Evolutionary conservation across 2,113 vertebrate genomes (phyloP).

Genomic region (Dipodomys merriami): DNA sequence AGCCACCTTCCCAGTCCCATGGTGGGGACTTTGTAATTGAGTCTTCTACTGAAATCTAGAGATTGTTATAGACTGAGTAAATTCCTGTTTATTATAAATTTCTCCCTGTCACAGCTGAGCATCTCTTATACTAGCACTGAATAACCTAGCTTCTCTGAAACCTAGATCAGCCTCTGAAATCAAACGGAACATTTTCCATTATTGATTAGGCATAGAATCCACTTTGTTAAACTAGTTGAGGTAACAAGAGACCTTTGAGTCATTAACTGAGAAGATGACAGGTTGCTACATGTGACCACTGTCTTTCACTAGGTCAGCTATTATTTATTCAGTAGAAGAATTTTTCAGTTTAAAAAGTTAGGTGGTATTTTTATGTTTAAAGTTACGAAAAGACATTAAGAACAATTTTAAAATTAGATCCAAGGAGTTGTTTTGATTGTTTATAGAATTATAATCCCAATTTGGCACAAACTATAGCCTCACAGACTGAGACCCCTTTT

Average conservation of each 20-base stretch:
- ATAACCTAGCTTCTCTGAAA: slow-evolving; percentile 76
- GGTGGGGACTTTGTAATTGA: not conserved
- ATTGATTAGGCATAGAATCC: slow-evolving; percentile 93
- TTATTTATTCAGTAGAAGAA: slow-evolving; percentile 85
- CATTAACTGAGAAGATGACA: slow-evolving; percentile 85
- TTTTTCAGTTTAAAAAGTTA: slow-evolving; percentile 64
- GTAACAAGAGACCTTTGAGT: slow-evolving; percentile 92
- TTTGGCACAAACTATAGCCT: slow-evolving; percentile 9
- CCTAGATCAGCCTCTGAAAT: slow-evolving; percentile 81
- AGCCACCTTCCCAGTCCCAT: not conserved
- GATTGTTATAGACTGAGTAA: not conserved
- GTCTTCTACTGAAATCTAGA: not conserved
- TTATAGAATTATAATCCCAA: slow-evolving; percentile 45
- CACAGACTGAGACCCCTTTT: not conserved
- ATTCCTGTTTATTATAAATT: not conserved
- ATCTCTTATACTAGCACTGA: slow-evolving; percentile 26
- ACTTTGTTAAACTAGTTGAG: slow-evolving; percentile 88
- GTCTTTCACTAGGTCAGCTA: slow-evolving; percentile 76
- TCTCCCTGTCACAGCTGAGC: not conserved
- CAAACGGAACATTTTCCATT: slow-evolving; percentile 95
- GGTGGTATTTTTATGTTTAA: not conserved
- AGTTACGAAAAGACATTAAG: not conserved
- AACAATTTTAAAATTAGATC: slow-evolving; percentile 47
- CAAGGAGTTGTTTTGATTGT: slow-evolving; percentile 6
- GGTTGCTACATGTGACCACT: slow-evolving; percentile 81